Percentiles rank a stretch among this genome's conserved stretches.
Conservation (phyloP, 1,140 invertebrate genomes). For the Drosophila dunni region DNA sequence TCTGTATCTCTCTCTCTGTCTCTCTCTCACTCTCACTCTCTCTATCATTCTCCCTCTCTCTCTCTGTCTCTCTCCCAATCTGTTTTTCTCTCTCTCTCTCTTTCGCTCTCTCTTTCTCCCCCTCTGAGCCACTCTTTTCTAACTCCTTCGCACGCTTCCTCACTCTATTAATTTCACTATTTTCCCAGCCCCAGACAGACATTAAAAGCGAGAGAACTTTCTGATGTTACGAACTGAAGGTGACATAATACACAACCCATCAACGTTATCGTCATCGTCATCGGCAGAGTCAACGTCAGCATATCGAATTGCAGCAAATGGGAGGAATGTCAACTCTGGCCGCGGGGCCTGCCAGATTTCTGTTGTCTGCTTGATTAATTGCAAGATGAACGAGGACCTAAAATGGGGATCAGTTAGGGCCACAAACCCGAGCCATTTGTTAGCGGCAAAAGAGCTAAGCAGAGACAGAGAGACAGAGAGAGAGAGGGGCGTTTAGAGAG, state of each 20-base stretch:
- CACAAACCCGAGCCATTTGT: conserved; percentile 53
- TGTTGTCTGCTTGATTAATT: conserved; percentile 79
- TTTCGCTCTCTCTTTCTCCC: not conserved
- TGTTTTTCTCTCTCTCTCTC: not conserved
- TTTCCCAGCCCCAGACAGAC: not conserved
- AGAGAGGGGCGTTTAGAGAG: not conserved
- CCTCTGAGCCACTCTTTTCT: too few relatives aligned
- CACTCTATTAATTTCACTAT: not conserved
- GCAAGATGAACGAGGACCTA: conserved; percentile 39
- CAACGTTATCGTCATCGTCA: not conserved
- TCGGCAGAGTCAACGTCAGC: conserved; percentile 1
- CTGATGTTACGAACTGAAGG: conserved; percentile 29
- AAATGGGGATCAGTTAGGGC: not conserved
- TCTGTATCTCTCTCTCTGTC: not conserved
- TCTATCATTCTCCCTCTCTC: not conserved
- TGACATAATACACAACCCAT: conserved; percentile 34
- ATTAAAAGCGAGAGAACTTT: conserved; percentile 22
- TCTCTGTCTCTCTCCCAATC: not conserved
- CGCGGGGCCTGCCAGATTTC: conserved; percentile 54
- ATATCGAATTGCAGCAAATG: conserved; percentile 47
- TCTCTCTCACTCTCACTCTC: conserved; percentile 14
- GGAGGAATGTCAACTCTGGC: conserved; percentile 38
- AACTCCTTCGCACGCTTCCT: conserved; percentile 6
- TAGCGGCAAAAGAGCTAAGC: not conserved
- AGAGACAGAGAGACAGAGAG: not conserved